Conservation (phyloP, 2,113 vertebrate genomes). For the Phoxinus phoxinus region DNA sequence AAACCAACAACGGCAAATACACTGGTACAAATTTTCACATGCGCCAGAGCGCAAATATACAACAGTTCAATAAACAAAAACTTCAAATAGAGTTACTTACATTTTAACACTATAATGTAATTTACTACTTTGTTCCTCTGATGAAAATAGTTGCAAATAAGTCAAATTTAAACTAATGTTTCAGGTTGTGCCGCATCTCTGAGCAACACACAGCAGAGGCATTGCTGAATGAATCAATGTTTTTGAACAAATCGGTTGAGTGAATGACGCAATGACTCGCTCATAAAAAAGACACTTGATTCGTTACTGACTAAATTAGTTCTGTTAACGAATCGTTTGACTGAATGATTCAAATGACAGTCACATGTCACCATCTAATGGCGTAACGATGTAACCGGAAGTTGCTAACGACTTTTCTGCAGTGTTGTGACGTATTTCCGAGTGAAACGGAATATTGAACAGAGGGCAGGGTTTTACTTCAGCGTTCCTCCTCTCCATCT, state of each 20-base stretch:
- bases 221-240: not conserved
- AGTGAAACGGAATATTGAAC: too few species aligned
- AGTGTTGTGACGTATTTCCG: too few species aligned
- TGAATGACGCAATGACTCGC: not conserved
- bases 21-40: not conserved
- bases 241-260: not conserved
- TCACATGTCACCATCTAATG: not conserved
- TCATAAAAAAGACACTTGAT: not conserved
- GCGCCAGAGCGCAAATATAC: not conserved
- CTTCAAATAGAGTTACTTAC: not conserved
- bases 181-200: rapidly evolving
- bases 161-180: not conserved
- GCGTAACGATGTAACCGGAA: not conserved
- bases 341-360: not conserved
- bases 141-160: not conserved
- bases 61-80: not conserved
- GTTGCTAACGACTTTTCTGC: too few species aligned
- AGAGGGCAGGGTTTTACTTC: too few species aligned
- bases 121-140: not conserved
- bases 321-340: not conserved
- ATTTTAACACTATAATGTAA: not conserved
- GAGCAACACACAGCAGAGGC: not conserved
- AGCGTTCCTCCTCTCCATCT: too few species aligned
- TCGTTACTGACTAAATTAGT: not conserved
- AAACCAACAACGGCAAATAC: not conserved